Evolutionary conservation across 2,888 invertebrate genomes (phyloP).

Genomic region (Ophioninae sp.): DNA sequence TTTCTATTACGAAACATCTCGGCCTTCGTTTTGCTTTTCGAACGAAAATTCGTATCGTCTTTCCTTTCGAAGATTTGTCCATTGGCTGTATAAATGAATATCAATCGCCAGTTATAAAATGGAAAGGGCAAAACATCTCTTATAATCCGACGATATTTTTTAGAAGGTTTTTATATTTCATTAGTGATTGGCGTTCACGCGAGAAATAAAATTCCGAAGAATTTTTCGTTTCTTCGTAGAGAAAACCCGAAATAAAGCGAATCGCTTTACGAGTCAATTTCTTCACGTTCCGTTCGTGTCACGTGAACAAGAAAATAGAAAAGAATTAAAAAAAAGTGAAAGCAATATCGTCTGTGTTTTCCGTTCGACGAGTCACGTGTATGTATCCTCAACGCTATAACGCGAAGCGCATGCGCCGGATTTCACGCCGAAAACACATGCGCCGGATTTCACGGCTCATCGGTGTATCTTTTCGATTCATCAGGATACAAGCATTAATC

Average conservation of each 20-base stretch:
- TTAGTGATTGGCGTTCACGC: not conserved
- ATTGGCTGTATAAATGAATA: not conserved
- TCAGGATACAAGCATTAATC: not conserved
- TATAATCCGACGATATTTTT: not conserved
- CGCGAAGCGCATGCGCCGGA: not conserved
- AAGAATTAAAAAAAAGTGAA: not conserved
- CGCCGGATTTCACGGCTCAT: not conserved
- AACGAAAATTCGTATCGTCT: conserved; percentile 1
- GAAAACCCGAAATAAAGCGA: not conserved
- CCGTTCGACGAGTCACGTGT: not conserved
- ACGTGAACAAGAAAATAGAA: not conserved
- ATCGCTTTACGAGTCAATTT: not conserved
- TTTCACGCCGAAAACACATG: not conserved
- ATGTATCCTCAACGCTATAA: not conserved
- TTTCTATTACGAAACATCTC: conserved; percentile 22
- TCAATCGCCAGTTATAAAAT: not conserved
- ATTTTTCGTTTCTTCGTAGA: not conserved
- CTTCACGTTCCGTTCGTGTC: not conserved
- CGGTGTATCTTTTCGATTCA: not conserved
- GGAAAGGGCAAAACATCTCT: not conserved
- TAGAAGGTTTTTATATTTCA: not conserved
- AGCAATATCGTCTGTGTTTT: not conserved
- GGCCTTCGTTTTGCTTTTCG: not conserved
- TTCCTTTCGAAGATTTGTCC: not conserved
- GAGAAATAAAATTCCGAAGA: not conserved